These are phyloP conservation scores for Fistularia tabacaria DNA, from an alignment of 2,797 vertebrate species.

Conservation along the genomic window DNA sequence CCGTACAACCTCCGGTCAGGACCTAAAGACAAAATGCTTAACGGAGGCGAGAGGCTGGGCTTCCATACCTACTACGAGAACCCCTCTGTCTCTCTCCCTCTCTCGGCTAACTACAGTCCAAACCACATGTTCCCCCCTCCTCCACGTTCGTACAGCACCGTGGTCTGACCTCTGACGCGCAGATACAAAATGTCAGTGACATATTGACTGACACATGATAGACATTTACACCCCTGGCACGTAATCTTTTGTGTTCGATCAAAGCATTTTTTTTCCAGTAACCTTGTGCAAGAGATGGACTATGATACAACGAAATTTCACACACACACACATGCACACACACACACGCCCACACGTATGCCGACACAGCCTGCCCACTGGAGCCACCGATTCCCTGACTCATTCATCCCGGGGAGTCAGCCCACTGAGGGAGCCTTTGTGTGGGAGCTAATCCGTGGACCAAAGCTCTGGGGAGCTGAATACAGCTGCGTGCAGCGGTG, in stretches of 20 bases:
- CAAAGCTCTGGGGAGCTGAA: background rate
- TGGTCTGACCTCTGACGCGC: constrained; percentile 76
- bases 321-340: background rate
- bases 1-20: constrained; percentile 80
- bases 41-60: constrained; percentile 85
- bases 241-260: constrained; percentile 9
- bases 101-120: constrained; percentile 69
- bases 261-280: background rate
- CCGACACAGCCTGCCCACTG: constrained; percentile 13
- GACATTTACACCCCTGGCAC: constrained; percentile 5
- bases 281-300: constrained; percentile 11
- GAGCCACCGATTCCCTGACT: constrained; percentile 14
- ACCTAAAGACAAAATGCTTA: constrained; percentile 78
- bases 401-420: constrained; percentile 16
- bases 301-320: too few species aligned
- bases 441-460: constrained; percentile 14
- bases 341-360: constrained; percentile 12
- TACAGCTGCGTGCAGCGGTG: background rate
- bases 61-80: constrained; percentile 86
- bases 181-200: background rate
- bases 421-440: constrained; percentile 19
- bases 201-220: background rate
- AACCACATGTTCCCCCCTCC: constrained; percentile 78
- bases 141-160: constrained; percentile 86
- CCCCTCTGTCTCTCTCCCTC: constrained; percentile 68